Percentiles rank a stretch among this genome's conserved stretches.
Evolutionary conservation across 2,888 invertebrate species (phyloP).

Genomic region (Pollenia amentaria): DNA sequence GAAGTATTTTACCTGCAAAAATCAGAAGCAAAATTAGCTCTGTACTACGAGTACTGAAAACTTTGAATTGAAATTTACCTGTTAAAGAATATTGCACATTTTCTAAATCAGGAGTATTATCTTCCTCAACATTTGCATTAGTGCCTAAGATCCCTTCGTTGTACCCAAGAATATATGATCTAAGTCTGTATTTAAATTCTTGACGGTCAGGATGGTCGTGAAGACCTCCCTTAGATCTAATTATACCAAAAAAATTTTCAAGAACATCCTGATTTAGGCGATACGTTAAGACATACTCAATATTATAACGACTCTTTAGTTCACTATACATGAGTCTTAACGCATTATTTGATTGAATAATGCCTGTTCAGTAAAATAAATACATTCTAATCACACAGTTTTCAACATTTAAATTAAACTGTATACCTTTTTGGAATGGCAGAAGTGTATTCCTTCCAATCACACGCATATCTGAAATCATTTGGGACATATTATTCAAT

Average conservation of each 20-base stretch:
- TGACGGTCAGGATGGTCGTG: constrained; percentile 46
- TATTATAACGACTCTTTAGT: constrained; percentile 27
- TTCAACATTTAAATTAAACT: too few species aligned
- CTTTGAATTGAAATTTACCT: constrained; percentile 9
- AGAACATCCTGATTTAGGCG: constrained; percentile 50
- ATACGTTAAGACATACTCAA: constrained; percentile 2
- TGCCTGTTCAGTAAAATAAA: too few species aligned
- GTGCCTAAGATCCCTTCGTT: too few species aligned
- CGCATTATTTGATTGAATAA: too few species aligned
- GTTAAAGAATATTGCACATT: not conserved
- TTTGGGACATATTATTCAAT: not conserved
- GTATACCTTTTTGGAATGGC: too few species aligned
- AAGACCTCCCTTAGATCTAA: constrained; percentile 50
- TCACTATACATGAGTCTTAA: not conserved
- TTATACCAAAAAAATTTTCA: constrained; percentile 20
- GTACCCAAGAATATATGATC: constrained; percentile 21
- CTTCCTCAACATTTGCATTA: not conserved
- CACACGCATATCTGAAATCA: too few species aligned
- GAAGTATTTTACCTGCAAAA: constrained; percentile 5
- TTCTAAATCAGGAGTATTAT: constrained; percentile 22
- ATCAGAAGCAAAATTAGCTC: not conserved
- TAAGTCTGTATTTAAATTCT: constrained; percentile 47
- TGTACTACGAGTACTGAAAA: not conserved
- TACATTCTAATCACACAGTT: too few species aligned
- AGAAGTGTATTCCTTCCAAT: too few species aligned